phyloP scores from a whole-genome alignment of 2,797 vertebrate species.

The Mastacembelus armatus region DNA sequence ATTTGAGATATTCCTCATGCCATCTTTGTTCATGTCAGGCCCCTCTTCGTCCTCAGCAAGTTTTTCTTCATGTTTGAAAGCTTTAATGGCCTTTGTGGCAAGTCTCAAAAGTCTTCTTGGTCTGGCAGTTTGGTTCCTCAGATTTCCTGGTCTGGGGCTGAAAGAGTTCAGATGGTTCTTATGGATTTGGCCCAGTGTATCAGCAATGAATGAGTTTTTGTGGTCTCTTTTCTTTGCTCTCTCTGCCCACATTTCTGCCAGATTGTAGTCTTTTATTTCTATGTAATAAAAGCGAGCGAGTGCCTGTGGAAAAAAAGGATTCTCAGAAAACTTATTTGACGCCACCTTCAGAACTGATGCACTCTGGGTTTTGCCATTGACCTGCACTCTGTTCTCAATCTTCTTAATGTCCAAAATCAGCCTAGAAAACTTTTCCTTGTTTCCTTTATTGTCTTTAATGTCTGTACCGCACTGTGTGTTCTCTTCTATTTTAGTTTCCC shows the following conservation, averaged over 20 bases:
- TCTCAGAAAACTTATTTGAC: fast-evolving
- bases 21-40: neutral
- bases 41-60: constrained; percentile 25
- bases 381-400: fast-evolving
- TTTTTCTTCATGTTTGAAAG: constrained; percentile 37
- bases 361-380: fast-evolving
- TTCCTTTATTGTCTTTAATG: fast-evolving
- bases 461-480: neutral
- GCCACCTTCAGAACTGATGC: constrained; percentile 17
- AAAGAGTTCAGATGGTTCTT: constrained; percentile 44
- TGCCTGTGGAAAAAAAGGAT: constrained; percentile 34
- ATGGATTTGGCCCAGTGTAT: constrained; percentile 59
- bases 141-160: too few species aligned
- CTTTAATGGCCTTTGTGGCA: neutral
- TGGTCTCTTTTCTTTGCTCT: neutral
- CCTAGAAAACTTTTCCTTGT: constrained; percentile 1
- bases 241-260: constrained; percentile 17
- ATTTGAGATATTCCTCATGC: neutral
- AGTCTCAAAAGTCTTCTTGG: neutral
- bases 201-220: constrained; percentile 37
- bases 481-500: neutral
- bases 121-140: fast-evolving
- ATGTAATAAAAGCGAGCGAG: constrained; percentile 41
- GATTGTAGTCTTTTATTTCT: neutral
- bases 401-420: constrained; percentile 36